Evolutionary conservation across 2,797 vertebrate species (phyloP).

Genomic region (Acipenser oxyrinchus): DNA sequence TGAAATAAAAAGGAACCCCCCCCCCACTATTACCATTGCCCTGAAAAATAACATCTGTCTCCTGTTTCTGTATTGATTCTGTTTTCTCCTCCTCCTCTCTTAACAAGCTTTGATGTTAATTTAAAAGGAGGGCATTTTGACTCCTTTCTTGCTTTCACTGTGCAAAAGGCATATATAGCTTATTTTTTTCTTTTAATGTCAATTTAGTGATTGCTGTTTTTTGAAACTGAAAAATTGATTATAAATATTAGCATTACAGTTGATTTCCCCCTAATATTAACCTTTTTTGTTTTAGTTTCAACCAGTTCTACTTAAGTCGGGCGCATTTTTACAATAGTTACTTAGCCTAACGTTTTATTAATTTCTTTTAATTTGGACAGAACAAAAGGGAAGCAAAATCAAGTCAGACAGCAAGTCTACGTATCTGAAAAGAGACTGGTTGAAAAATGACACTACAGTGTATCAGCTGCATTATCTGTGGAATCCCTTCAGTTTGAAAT

Average conservation of each 20-base stretch:
- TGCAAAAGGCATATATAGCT: neutral
- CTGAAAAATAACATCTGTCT: neutral
- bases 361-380: neutral
- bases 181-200: neutral
- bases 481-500: slow-evolving; percentile 5
- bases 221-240: slow-evolving; percentile 4
- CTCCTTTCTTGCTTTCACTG: neutral
- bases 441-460: neutral
- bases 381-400: neutral
- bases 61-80: slow-evolving; percentile 2
- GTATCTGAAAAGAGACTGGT: neutral
- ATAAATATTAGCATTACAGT: neutral
- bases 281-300: no score
- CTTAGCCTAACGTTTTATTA: neutral
- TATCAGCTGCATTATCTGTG: slow-evolving; percentile 6
- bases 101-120: slow-evolving; percentile 16
- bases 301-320: no score
- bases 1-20: neutral
- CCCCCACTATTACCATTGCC: neutral
- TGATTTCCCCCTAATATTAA: no score
- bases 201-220: neutral
- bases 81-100: slow-evolving; percentile 8
- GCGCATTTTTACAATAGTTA: no score
- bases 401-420: neutral
- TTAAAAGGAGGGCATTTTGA: neutral